These are phyloP conservation scores for Coptodon bakossiorum DNA, from an alignment of 2,113 vertebrate species.

Conservation along the genomic window DNA sequence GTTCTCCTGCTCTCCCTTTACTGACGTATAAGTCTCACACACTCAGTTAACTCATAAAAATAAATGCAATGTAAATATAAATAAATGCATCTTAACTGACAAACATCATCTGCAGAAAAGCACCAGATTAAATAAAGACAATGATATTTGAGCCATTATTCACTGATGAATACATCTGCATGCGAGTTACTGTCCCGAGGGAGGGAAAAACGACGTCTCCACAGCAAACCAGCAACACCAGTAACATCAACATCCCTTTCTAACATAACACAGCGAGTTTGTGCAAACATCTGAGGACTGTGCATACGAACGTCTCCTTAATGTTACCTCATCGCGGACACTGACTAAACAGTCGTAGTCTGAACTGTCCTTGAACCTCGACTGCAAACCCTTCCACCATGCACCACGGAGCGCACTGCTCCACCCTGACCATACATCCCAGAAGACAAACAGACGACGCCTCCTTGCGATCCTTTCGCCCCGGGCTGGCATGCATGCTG, in stretches of 20 bases:
- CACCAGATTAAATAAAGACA: neutral
- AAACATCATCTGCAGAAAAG: neutral
- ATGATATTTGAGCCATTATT: neutral
- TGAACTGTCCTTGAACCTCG: neutral
- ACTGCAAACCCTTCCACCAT: neutral
- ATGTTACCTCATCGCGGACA: neutral
- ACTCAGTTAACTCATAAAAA: neutral
- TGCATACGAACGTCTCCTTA: neutral
- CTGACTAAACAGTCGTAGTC: neutral
- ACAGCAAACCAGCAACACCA: neutral
- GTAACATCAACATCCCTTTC: neutral
- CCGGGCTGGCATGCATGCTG: constrained; percentile 33
- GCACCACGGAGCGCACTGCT: neutral
- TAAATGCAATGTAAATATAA: neutral
- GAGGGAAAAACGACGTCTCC: neutral
- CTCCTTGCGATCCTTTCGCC: constrained; percentile 1
- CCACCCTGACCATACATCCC: constrained; percentile 28
- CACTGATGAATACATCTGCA: neutral
- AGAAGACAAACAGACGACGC: constrained; percentile 34
- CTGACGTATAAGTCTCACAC: neutral
- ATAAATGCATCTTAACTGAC: neutral
- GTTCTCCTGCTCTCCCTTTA: neutral
- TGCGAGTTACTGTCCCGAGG: neutral
- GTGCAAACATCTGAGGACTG: neutral
- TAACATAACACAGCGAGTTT: neutral